A percentile compares a stretch with the other conserved stretches of the same genome.
These are phyloP conservation scores for Corythucha ciliata DNA, from an alignment of 2,888 invertebrate genomes.

Conservation along the genomic window DNA sequence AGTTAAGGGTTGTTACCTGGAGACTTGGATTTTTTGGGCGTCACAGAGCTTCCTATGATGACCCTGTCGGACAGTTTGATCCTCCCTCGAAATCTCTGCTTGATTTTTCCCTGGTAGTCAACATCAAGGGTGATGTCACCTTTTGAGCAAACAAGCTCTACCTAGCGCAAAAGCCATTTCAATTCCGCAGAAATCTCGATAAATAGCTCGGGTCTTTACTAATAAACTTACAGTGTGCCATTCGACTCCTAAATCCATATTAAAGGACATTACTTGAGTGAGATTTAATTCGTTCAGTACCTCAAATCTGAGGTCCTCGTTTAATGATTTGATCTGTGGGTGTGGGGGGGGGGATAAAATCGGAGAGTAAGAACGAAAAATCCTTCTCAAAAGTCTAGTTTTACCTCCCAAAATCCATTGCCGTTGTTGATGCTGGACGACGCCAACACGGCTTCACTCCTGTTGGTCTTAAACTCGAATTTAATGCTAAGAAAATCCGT, in stretches of 20 bases:
- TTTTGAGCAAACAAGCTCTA: slow-evolving; percentile 65
- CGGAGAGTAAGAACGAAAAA: background rate
- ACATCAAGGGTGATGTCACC: slow-evolving; percentile 65
- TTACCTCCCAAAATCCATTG: slow-evolving; percentile 80
- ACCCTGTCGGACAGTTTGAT: slow-evolving; percentile 61
- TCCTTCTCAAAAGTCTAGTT: background rate
- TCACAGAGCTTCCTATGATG: slow-evolving; percentile 71
- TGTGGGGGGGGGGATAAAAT: background rate
- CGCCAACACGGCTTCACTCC: slow-evolving; percentile 73
- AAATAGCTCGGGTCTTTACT: too few relatives aligned
- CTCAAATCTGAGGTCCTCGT: slow-evolving; percentile 80
- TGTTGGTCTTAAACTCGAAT: slow-evolving; percentile 79
- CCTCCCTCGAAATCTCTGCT: slow-evolving; percentile 55
- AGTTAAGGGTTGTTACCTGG: too few relatives aligned
- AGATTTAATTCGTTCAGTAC: slow-evolving; percentile 13
- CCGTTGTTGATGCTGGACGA: slow-evolving; percentile 70
- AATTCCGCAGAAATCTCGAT: too few relatives aligned
- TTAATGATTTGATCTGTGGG: slow-evolving; percentile 61
- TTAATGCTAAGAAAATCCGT: slow-evolving; percentile 57
- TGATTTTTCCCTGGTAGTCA: slow-evolving; percentile 52
- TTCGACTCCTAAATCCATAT: too few relatives aligned
- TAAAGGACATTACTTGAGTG: too few relatives aligned
- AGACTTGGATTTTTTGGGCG: too few relatives aligned
- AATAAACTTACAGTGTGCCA: too few relatives aligned
- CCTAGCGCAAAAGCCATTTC: slow-evolving; percentile 32